Conservation (phyloP, 2,888 invertebrate species). For the Oscheius sp. region DNA sequence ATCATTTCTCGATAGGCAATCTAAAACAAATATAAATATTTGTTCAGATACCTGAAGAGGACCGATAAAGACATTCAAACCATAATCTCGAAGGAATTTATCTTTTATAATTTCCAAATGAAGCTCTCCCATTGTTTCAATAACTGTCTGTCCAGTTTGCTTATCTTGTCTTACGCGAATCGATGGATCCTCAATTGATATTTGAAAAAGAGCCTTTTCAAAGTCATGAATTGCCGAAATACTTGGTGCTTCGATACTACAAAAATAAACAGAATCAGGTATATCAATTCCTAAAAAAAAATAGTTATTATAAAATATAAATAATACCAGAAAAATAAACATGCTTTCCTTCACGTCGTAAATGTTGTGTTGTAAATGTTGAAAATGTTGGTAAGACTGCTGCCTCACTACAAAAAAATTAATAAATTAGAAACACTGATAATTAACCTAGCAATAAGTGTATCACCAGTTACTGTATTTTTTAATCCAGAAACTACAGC, state of each 20-base stretch:
- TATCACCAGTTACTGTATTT: slow-evolving; percentile 78
- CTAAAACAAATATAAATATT: slow-evolving; percentile 33
- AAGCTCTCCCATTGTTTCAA: slow-evolving; percentile 88
- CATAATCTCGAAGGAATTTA: slow-evolving; percentile 81
- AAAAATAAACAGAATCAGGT: slow-evolving; percentile 95
- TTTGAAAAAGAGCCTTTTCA: slow-evolving; percentile 59
- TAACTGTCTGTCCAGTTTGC: slow-evolving; percentile 72
- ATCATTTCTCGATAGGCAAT: slow-evolving; percentile 63
- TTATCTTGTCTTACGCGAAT: slow-evolving; percentile 72
- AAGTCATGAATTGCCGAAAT: slow-evolving; percentile 46
- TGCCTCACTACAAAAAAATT: neutral
- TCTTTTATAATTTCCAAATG: slow-evolving; percentile 84
- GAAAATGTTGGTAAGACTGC: neutral
- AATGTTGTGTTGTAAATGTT: neutral
- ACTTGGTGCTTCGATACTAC: slow-evolving; percentile 91
- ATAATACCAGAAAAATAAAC: slow-evolving; percentile 36
- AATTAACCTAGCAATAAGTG: slow-evolving; percentile 64
- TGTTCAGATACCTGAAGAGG: slow-evolving; percentile 81
- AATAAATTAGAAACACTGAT: neutral
- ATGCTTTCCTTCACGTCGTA: neutral
- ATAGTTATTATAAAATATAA: too few species aligned
- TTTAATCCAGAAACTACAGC: slow-evolving; percentile 87
- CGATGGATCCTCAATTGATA: slow-evolving; percentile 59
- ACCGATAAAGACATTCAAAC: slow-evolving; percentile 88
- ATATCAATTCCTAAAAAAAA: slow-evolving; percentile 78